These are phyloP conservation scores for Seriola rivoliana DNA, from an alignment of 2,113 vertebrate species.

Conservation along the genomic window DNA sequence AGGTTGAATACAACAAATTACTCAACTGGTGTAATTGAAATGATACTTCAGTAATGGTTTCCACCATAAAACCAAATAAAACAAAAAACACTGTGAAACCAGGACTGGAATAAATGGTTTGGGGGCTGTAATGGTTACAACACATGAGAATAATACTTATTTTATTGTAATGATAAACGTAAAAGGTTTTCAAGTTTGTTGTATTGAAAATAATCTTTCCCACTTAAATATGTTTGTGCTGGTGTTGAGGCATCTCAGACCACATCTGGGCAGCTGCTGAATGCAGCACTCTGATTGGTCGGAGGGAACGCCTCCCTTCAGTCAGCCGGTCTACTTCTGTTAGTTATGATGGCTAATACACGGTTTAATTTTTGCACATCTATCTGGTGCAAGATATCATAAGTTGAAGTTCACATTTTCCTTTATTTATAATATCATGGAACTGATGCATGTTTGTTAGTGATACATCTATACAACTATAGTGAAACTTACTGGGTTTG, in stretches of 20 bases:
- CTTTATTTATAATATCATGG: neutral
- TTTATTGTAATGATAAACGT: neutral
- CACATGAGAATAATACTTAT: neutral
- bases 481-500: neutral
- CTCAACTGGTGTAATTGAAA: neutral
- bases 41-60: neutral
- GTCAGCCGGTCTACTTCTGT: constrained; percentile 1
- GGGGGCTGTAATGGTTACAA: neutral
- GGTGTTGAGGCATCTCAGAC: neutral
- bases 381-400: neutral
- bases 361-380: neutral
- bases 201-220: neutral
- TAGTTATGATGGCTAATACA: neutral
- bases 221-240: neutral
- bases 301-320: constrained; percentile 73
- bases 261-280: constrained; percentile 84
- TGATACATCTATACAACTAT: no score
- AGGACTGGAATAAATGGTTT: no score
- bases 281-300: constrained; percentile 83
- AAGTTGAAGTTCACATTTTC: neutral
- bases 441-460: neutral
- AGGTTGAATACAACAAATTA: neutral
- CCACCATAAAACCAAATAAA: neutral
- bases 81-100: neutral
- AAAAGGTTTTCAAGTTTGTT: neutral